A percentile compares a stretch with the other conserved stretches of the same genome.
These are phyloP conservation scores for Camponotus pennsylvanicus DNA, from an alignment of 1,140 invertebrate genomes.

Conservation along the genomic window DNA sequence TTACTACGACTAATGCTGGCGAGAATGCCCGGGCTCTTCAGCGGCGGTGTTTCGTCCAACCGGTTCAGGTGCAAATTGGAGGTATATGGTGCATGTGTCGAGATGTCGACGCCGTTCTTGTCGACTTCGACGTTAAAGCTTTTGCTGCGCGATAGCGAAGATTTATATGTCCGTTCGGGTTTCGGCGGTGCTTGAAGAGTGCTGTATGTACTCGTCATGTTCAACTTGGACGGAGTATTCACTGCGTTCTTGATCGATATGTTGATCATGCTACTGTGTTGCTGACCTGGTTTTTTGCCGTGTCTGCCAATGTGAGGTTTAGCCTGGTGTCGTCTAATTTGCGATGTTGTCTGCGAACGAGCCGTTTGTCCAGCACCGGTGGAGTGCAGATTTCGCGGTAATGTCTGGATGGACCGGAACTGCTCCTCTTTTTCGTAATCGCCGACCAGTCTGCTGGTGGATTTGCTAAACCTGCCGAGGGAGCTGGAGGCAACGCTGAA, in stretches of 20 bases:
- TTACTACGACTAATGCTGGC: conserved; percentile 94
- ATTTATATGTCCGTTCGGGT: conserved; percentile 91
- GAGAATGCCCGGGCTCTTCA: conserved; percentile 94
- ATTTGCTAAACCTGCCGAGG: conserved; percentile 93
- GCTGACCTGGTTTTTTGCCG: conserved; percentile 80
- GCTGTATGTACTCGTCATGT: background rate
- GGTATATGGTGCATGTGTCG: conserved; percentile 88
- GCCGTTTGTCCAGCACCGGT: conserved; percentile 24
- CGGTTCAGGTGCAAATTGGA: conserved; percentile 92
- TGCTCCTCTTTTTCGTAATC: conserved; percentile 87
- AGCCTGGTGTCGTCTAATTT: conserved; percentile 41
- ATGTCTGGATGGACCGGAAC: conserved; percentile 90
- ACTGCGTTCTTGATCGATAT: conserved; percentile 91
- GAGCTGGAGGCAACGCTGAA: conserved; percentile 82
- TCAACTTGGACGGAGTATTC: conserved; percentile 79
- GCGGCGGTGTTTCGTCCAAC: conserved; percentile 89
- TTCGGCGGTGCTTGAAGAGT: conserved; percentile 88
- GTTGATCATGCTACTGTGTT: conserved; percentile 91
- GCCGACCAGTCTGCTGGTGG: conserved; percentile 89
- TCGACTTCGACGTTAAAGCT: conserved; percentile 93
- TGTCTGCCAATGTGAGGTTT: conserved; percentile 22
- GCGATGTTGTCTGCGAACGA: background rate
- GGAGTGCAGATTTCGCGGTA: conserved; percentile 90
- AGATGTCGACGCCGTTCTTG: conserved; percentile 72
- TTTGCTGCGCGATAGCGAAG: conserved; percentile 91